Evolutionary conservation across 2,888 invertebrate genomes (phyloP).

Genomic region (Carabus problematicus): DNA sequence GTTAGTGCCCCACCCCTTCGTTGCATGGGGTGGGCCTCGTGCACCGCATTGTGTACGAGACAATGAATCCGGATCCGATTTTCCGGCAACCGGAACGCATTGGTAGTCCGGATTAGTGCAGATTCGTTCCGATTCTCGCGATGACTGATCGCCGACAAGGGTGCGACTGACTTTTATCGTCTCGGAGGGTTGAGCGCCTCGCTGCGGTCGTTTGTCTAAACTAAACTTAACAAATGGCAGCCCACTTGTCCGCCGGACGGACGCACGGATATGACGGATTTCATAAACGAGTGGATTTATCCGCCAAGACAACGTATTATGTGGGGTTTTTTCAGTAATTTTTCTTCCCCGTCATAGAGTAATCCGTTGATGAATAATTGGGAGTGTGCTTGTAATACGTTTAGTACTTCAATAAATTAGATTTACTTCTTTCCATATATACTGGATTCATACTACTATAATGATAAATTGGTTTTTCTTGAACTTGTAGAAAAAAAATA

Average conservation of each 20-base stretch:
- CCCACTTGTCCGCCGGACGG: too few species aligned
- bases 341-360: neutral
- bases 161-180: constrained; percentile 46
- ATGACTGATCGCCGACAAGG: constrained; percentile 54
- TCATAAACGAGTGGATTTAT: too few species aligned
- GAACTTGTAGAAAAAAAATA: too few species aligned
- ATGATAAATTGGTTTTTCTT: neutral
- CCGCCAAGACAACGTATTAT: neutral
- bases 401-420: neutral
- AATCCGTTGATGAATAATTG: neutral
- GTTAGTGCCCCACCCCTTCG: too few species aligned
- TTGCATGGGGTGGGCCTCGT: neutral
- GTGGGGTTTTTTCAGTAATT: neutral
- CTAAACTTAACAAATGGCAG: neutral
- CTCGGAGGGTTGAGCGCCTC: neutral
- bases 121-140: constrained; percentile 53
- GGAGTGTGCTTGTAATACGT: neutral
- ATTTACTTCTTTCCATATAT: neutral
- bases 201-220: neutral
- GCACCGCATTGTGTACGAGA: constrained; percentile 14
- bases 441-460: neutral
- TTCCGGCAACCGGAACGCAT: constrained; percentile 45
- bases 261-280: too few species aligned
- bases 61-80: constrained; percentile 20
- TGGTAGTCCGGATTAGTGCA: constrained; percentile 51